A percentile compares a stretch with the other conserved stretches of the same genome.
These are phyloP conservation scores for Manduca sexta DNA, from an alignment of 1,140 invertebrate genomes.

Conservation along the genomic window DNA sequence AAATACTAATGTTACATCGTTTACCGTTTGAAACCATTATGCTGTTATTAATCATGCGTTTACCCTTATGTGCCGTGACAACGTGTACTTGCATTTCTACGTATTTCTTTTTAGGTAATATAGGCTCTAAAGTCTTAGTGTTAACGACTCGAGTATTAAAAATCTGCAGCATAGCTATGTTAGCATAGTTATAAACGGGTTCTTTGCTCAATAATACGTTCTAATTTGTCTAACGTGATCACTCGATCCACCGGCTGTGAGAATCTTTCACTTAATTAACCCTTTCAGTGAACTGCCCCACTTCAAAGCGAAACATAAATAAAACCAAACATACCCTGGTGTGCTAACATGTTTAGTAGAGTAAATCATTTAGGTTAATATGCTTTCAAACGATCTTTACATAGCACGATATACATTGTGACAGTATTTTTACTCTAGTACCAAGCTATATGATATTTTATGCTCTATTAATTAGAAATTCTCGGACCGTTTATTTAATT, in stretches of 20 bases:
- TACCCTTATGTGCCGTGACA: not conserved
- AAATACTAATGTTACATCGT: conserved; percentile 4
- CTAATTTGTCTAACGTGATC: conserved; percentile 65
- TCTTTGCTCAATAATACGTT: conserved; percentile 63
- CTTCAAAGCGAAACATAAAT: conserved; percentile 55
- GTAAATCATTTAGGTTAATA: conserved; percentile 50
- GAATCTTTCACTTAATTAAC: conserved; percentile 67
- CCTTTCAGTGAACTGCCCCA: conserved; percentile 49
- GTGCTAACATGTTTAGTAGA: conserved; percentile 51
- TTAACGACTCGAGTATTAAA: not conserved
- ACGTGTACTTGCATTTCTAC: not conserved
- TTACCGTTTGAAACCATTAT: conserved; percentile 14
- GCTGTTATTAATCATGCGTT: conserved; percentile 17
- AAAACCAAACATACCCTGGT: conserved; percentile 42
- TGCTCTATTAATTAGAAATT: too few species aligned
- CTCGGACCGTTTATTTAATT: not conserved
- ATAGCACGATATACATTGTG: too few species aligned
- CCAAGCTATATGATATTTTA: too few species aligned
- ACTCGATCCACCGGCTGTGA: conserved; percentile 42
- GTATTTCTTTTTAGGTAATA: not conserved
- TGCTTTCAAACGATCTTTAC: conserved; percentile 18
- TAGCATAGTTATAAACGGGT: conserved; percentile 36
- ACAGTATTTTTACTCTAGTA: too few species aligned
- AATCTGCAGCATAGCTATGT: conserved; percentile 7
- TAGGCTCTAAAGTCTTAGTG: not conserved